phyloP scores from a whole-genome alignment of 2,888 invertebrate genomes.

The Agrilus mali region DNA sequence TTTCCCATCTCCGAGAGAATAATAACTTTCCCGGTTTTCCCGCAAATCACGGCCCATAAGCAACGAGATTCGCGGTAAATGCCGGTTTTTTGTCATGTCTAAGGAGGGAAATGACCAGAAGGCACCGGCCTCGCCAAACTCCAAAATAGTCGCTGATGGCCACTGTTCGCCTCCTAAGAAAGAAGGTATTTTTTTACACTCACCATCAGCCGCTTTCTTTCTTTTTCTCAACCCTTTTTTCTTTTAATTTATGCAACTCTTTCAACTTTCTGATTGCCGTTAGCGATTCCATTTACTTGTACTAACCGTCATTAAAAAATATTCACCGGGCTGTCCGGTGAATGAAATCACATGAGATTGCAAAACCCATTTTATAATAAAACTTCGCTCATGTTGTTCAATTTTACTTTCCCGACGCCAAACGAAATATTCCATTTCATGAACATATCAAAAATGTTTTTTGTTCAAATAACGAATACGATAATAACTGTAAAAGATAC shows the following conservation, averaged over 20 bases:
- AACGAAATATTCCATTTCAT: no score
- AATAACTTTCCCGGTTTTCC: constrained; percentile 10
- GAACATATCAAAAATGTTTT: no score
- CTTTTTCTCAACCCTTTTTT: constrained; percentile 1
- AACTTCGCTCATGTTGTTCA: no score
- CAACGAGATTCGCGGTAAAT: constrained; percentile 26
- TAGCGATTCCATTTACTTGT: constrained; percentile 8
- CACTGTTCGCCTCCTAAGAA: constrained; percentile 33
- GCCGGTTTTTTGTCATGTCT: constrained; percentile 27
- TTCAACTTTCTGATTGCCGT: not conserved
- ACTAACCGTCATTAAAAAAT: not conserved
- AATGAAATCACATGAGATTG: no score
- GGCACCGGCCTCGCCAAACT: constrained; percentile 22
- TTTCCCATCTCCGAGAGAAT: constrained; percentile 13
- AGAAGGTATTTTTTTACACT: constrained; percentile 22
- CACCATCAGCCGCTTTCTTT: constrained; percentile 5
- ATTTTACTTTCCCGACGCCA: no score
- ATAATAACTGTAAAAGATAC: no score
- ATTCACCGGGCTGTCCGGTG: no score
- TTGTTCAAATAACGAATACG: no score
- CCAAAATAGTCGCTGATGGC: constrained; percentile 31
- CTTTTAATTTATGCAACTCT: no score
- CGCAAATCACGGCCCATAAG: constrained; percentile 24
- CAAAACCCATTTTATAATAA: no score
- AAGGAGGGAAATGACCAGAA: constrained; percentile 30